Percentiles rank a stretch among this genome's conserved stretches.
Evolutionary conservation across 1,140 invertebrate species (phyloP).

Genomic region (Uloborus diversus): DNA sequence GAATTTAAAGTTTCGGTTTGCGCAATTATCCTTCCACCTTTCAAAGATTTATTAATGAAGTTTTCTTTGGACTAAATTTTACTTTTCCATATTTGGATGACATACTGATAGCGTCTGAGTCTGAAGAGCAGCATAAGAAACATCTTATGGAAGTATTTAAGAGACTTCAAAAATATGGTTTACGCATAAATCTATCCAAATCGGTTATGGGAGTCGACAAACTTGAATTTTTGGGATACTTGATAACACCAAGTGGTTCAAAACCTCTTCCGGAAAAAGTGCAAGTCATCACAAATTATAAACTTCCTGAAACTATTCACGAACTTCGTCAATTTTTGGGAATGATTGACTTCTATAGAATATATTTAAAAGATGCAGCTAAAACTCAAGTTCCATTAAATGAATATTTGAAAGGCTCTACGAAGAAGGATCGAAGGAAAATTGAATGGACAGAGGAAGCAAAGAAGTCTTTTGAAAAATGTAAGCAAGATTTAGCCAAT

Average conservation of each 20-base stretch:
- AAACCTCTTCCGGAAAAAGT: constrained; percentile 20
- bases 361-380: constrained; percentile 62
- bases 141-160: constrained; percentile 60
- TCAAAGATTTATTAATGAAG: constrained; percentile 56
- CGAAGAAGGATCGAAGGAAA: constrained; percentile 8
- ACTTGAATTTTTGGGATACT: constrained; percentile 8
- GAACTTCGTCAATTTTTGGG: background rate
- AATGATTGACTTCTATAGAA: constrained; percentile 64
- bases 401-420: constrained; percentile 5
- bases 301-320: constrained; percentile 57
- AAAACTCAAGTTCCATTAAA: constrained; percentile 40
- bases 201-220: constrained; percentile 20
- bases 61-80: constrained; percentile 60
- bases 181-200: constrained; percentile 24
- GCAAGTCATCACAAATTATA: constrained; percentile 57
- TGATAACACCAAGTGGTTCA: constrained; percentile 32
- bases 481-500: background rate
- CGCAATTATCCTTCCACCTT: constrained; percentile 60
- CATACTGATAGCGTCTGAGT: constrained; percentile 66
- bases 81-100: constrained; percentile 69
- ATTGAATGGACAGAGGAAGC: constrained; percentile 17
- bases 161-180: background rate
- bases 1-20: constrained; percentile 62
- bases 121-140: constrained; percentile 61
- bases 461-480: background rate